Evolutionary conservation across 1,140 invertebrate genomes (phyloP).

Genomic region (Plutomurus gul): DNA sequence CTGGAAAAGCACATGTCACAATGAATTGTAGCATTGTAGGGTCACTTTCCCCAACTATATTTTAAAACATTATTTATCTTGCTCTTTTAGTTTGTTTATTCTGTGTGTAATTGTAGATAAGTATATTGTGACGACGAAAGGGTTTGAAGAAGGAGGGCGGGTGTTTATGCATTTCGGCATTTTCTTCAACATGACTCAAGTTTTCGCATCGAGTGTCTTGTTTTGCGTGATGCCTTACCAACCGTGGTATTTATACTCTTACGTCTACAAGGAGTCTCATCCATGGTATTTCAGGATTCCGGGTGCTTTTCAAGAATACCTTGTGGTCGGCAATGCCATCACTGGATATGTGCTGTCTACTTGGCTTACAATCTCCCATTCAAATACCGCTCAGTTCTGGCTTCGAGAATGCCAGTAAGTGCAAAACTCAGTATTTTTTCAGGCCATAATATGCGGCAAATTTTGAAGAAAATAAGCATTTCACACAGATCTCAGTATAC

Average conservation of each 20-base stretch:
- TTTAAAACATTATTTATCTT: too few relatives aligned
- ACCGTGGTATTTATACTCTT: conserved; percentile 30
- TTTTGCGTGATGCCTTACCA: conserved; percentile 27
- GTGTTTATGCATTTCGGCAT: conserved; percentile 5
- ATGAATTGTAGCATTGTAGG: too few relatives aligned
- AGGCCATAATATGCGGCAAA: too few relatives aligned
- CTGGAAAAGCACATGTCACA: too few relatives aligned
- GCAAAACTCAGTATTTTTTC: too few relatives aligned
- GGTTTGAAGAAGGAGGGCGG: not conserved
- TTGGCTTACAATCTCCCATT: conserved; percentile 9
- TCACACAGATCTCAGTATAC: too few relatives aligned
- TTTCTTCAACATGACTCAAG: not conserved
- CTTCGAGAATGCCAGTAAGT: conserved; percentile 26
- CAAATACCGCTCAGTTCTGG: conserved; percentile 27
- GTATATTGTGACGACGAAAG: conserved; percentile 6
- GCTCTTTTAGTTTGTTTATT: too few relatives aligned
- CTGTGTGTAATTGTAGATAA: not conserved
- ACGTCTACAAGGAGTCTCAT: not conserved
- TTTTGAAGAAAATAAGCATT: too few relatives aligned
- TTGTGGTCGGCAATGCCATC: not conserved
- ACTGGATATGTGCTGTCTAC: not conserved
- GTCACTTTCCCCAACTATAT: too few relatives aligned
- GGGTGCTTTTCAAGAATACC: conserved; percentile 18
- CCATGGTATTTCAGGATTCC: conserved; percentile 32
- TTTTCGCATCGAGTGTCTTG: not conserved